Base-by-base conservation (phyloP, 2,113 vertebrate species). In the Cyprinodon variegatus region DNA sequence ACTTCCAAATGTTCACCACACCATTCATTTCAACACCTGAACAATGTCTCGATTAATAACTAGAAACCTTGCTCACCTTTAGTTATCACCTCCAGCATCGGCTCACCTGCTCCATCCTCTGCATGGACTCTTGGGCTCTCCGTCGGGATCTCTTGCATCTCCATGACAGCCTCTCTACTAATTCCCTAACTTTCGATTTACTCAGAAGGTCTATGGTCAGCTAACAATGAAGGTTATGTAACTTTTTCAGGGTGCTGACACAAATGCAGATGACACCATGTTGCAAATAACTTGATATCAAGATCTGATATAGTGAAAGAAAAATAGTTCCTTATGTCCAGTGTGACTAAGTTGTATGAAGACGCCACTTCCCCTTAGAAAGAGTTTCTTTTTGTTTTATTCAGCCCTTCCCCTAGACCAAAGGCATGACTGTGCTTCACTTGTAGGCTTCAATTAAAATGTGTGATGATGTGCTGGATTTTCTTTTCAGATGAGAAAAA, bases 151-250 rank as follows among this genome's bases (percentile, higher is more conserved):
- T 88, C 68, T 1, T 90, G 4, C 86, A 94, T 63, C 74, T 94
- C 92, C 72, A 89, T 92, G 45, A 36, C 68, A 72, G 17, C 8
- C 39, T 68, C 61, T 77, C 11, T 78, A 63, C 1, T 70, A 38
- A 7, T 22, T 71, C 29, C 62, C 46, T 78, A 74, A 78, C 59
- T 90, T 87, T 83, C 61, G 36, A 15, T 88, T 92, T 79, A 7
- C 64, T 48, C 0, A 1, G 6, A 11, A 62, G 68, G 22, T 65
- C 45, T 78, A 46, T 20, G 4, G 36, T 68, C 39, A 72, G 36
- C 2, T 70, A 10, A 45, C 36, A 38, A 45, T 46, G 3, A 57
- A 29, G 29, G 46, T 88, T 77, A 79, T 40, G 60, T 65, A 88
- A 86, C 63, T 14, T 63, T 12, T 36, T 22, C 20, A 9, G 43